phyloP scores from a whole-genome alignment of 2,888 invertebrate species.

The Temnothorax rugatulus region DNA sequence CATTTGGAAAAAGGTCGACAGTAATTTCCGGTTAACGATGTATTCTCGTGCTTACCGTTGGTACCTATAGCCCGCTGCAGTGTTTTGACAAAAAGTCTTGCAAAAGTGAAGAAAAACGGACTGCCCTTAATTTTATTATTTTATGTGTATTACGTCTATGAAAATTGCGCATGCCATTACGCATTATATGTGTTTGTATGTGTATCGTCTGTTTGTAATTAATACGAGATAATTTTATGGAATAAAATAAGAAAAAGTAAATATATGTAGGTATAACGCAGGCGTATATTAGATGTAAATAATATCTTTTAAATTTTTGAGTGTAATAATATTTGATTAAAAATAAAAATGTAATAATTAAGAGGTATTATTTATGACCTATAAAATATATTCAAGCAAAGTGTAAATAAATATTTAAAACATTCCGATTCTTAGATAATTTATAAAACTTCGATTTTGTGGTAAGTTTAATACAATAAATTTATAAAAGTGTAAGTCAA shows the following conservation, averaged over 20 bases:
- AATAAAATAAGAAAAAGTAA: neutral
- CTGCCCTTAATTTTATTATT: conserved; percentile 4
- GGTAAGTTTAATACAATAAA: neutral
- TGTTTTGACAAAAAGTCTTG: conserved; percentile 12
- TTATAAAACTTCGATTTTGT: neutral
- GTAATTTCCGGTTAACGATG: conserved; percentile 69
- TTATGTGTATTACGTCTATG: neutral
- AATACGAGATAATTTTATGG: neutral
- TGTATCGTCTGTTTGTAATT: neutral
- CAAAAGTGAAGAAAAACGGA: neutral
- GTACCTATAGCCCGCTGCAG: neutral
- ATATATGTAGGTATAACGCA: neutral
- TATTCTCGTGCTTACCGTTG: conserved; percentile 30
- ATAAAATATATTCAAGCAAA: neutral
- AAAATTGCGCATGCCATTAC: neutral
- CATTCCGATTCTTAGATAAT: neutral
- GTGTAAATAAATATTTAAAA: neutral
- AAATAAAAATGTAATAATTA: neutral
- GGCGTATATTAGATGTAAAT: neutral
- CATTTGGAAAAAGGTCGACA: conserved; percentile 48
- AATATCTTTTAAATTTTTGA: neutral
- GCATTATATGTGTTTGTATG: neutral
- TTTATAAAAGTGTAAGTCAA: neutral
- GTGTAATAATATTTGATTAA: neutral
- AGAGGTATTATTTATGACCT: neutral